Evolutionary conservation across 53 echinoderm and acorn worm species (phyloP), one percentile per base, ranked within the genome.

Genomic region (Echinometra lucunter): DNA sequence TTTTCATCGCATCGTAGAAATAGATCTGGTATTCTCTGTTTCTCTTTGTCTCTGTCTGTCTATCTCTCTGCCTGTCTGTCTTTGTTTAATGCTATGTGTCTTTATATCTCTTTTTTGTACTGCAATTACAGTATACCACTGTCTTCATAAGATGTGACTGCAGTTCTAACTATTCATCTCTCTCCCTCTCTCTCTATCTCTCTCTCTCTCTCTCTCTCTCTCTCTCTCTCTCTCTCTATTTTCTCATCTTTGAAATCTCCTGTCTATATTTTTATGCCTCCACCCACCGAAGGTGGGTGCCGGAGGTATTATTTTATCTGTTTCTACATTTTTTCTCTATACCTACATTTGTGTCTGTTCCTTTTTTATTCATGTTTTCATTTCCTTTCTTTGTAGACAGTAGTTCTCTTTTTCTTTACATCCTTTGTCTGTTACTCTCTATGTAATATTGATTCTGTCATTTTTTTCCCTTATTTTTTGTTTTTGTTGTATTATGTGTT

Each of bases 1-100:
- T 47, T 45, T n/a, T 85, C 85, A 85, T 85, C 16, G 49, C 28
- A 78, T 49, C 49, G 25, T 85, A 85, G 85, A 85, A 81, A 13
- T 47, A 85, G 85, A 49, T 49, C n/a, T n/a, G n/a, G n/a, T n/a
- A n/a, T 49, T 85, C 49, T 53, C 6, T 78, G 78, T 78, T n/a
- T 88, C 2, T 45, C 27, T 38, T 16, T 74, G 10, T 74, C 34
- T 30, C 74, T 72, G 44, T 47, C 53, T 53, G 9, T 53, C 9
- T 53, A 1, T 83, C 19, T 83, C 15, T 83, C 44, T 42, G 44
- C 44, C 88, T 88, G 27, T 83, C 23, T 83, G 28, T 83, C 72
- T 70, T 23, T 42, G 23, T 38, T 34, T 72, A 3, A 42, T 6
- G 40, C 80, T 38, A 42, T 40, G 6, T 38, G 49, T 49, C 49